Base-by-base conservation (phyloP, 2,113 vertebrate species). In the Corynorhinus townsendii region DNA sequence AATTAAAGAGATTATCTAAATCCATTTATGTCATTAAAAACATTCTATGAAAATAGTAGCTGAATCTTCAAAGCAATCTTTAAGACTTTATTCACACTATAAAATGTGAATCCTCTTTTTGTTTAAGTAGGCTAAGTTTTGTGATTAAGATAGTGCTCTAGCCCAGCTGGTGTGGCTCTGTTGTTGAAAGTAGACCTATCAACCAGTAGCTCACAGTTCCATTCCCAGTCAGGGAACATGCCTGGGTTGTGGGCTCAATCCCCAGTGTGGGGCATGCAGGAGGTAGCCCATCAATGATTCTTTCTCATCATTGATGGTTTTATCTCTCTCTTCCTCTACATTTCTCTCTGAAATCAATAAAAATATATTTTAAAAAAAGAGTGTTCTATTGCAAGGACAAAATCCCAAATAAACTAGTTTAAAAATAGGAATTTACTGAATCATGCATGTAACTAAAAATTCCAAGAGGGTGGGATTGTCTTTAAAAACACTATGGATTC, bases 61-160 rank as follows among this genome's bases (percentile, higher is more conserved):
- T 56, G 14, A 72, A 49, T 68, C 59, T 94, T 66, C 24, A 94
- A 88, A 80, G 47, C 26, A 89, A 40, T 66, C n/a, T 91, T 96
- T 56, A 84, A 79, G 22, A 5, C 12, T 49, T 76, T 7, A 54
- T 79, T 17, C 87, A 71, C 40, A 64, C 40, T 77, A 40, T 76
- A 77, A 93, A 62, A 52, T 45, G 17, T 86, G 64, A 80, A 49
- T 75, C 38, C 1, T 92, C 17, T n/a, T 90, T 94, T 92, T 90
- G 49, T 56, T 95, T 83, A 56, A 7, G 45, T 66, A 8, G 15
- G 4, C 26, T 75, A 45, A 59, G 49, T 76, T 87, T 54, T 68
- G 26, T 91, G 24, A 76, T 73, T 20, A 69, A 89, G 24, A 76
- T 47, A 71, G 49, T 40, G 16, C 79, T 62, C 17, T 86, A 30